These are phyloP conservation scores for Channallabes apus DNA, from an alignment of 2,797 vertebrate genomes.

Conservation along the genomic window DNA sequence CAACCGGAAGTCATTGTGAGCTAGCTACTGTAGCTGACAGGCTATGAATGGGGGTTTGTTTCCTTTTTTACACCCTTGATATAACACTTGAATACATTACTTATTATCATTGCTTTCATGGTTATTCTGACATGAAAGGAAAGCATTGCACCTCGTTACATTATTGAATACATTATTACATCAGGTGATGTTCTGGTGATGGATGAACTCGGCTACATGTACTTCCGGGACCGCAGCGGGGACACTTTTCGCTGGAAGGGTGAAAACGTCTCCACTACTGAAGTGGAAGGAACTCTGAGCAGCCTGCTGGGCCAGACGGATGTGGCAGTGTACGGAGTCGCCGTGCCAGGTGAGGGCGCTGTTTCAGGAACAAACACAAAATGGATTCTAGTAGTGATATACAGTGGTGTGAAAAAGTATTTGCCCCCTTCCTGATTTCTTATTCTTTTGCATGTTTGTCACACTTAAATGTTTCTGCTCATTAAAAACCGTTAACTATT, in stretches of 20 bases:
- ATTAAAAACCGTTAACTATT: too few species aligned
- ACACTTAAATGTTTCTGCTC: too few species aligned
- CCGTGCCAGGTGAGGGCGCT: slow-evolving; percentile 73
- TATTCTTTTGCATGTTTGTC: too few species aligned
- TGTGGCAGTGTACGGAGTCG: slow-evolving; percentile 84
- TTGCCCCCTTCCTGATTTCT: too few species aligned
- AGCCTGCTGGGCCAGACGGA: slow-evolving; percentile 79
- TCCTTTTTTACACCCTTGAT: not conserved
- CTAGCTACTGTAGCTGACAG: not conserved
- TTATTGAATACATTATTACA: not conserved
- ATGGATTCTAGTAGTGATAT: not conserved
- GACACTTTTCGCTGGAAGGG: slow-evolving; percentile 90
- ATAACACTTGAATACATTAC: too few species aligned
- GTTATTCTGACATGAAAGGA: too few species aligned
- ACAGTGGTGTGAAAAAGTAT: too few species aligned
- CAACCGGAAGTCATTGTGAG: not conserved
- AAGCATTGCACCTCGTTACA: not conserved
- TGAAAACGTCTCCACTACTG: slow-evolving; percentile 86
- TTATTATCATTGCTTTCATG: too few species aligned
- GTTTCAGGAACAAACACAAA: not conserved
- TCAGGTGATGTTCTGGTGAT: slow-evolving; percentile 86
- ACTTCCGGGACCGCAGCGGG: slow-evolving; percentile 83
- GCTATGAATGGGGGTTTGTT: not conserved
- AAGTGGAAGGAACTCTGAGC: slow-evolving; percentile 84
- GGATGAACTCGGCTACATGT: slow-evolving; percentile 89